A percentile compares a stretch with the other conserved stretches of the same genome.
Conservation (phyloP, 2,888 invertebrate species). For the Aproaerema taeniolella region DNA sequence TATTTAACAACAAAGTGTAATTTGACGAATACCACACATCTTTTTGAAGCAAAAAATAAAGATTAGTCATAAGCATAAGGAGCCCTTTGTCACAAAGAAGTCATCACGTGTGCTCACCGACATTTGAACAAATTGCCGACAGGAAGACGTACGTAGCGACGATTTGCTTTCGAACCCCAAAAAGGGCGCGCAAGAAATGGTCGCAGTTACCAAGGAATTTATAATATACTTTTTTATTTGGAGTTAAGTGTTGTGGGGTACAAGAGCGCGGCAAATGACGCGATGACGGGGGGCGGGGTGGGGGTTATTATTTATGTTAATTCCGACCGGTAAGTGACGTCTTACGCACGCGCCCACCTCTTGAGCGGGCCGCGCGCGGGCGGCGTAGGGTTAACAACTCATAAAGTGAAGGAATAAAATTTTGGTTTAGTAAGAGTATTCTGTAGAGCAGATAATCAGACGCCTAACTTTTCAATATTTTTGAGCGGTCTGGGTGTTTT, state of each 20-base stretch:
- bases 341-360: conserved; percentile 45
- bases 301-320: conserved; percentile 76
- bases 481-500: no score
- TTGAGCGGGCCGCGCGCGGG: background rate
- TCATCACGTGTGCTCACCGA: no score
- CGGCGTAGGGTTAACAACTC: conserved; percentile 3
- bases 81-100: no score
- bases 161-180: conserved; percentile 19
- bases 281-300: conserved; percentile 42
- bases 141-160: conserved; percentile 7
- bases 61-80: no score
- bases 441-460: no score
- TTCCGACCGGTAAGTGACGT: conserved; percentile 68
- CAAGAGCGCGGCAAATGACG: conserved; percentile 69
- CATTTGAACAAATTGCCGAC: conserved; percentile 9
- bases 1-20: no score
- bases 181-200: conserved; percentile 31
- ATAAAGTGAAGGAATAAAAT: background rate
- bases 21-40: no score
- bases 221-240: conserved; percentile 67
- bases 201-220: conserved; percentile 43
- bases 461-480: no score
- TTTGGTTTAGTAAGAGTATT: no score
- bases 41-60: no score
- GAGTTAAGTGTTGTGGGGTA: conserved; percentile 60